Evolutionary conservation across 1,140 invertebrate genomes (phyloP).

Genomic region (Yoshiicerus persimilis): DNA sequence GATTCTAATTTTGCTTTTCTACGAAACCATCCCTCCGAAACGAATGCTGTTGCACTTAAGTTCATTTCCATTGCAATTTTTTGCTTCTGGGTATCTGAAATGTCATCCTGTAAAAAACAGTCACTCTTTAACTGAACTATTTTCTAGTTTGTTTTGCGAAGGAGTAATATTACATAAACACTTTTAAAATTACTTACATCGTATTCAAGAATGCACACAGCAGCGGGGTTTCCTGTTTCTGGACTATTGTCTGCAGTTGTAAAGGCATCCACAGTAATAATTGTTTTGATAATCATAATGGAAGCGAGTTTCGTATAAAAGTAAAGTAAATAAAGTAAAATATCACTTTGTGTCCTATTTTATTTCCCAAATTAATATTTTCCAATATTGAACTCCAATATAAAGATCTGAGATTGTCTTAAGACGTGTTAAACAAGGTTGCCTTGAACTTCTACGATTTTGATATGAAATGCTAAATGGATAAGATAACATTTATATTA

Average conservation of each 20-base stretch:
- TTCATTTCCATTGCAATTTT: constrained; percentile 63
- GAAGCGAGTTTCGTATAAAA: no score
- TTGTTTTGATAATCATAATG: no score
- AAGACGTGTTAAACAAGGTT: no score
- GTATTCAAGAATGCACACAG: background rate
- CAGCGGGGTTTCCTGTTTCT: constrained; percentile 25
- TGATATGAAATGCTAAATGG: no score
- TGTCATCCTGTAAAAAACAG: constrained; percentile 42
- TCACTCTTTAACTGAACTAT: background rate
- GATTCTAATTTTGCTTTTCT: background rate
- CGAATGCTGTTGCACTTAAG: constrained; percentile 64
- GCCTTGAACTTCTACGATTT: no score
- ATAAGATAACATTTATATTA: no score
- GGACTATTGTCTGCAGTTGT: background rate
- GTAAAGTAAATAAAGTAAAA: no score
- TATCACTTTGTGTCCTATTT: no score
- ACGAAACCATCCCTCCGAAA: constrained; percentile 50
- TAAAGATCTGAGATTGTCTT: no score
- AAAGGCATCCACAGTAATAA: background rate
- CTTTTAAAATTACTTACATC: background rate
- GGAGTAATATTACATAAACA: background rate
- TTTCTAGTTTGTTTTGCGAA: background rate
- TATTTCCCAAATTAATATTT: no score
- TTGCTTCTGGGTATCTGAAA: constrained; percentile 57
- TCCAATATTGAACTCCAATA: no score